Evolutionary conservation across 2,113 vertebrate species (phyloP), one percentile per base, ranked within the genome.

Genomic region (Oenanthe oenanthe): DNA sequence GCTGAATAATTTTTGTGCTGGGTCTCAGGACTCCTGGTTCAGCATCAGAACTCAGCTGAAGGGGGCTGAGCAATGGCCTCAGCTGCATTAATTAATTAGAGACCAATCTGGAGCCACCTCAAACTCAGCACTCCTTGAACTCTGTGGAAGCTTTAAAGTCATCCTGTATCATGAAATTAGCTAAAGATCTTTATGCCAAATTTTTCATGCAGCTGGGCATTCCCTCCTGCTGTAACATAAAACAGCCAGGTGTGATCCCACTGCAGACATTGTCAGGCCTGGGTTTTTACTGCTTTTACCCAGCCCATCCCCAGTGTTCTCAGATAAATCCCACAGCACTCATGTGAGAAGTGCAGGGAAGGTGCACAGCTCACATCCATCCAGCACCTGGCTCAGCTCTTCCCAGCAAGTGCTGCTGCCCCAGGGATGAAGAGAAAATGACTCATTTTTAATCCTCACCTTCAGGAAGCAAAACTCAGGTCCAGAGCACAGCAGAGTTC

Each of bases 291-390:
- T 48, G 42, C 31, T 70, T 42, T 66, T n/a, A 32, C 48, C 40
- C 24, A 47, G 18, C 9, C 9, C 6, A 2, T 6, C 2, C 17
- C 2, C 53, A 26, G 24, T 1, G 16, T 8, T 42, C 19, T 45
- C 0, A 7, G 0, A 32, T 4, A 54, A 58, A 62, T 32, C 17
- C 9, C 2, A 1, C 14, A 48, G 51, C 28, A 56, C 11, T 6
- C 31, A 4, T 3, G 29, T 16, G 31, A 4, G 38, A 76, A 56
- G 21, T 1, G 2, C 48, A 38, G 60, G 63, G 24, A 65, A 65
- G 29, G 53, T 43, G 58, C 36, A 38, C 9, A 47, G 48, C 62
- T 67, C 6, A 0, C 38, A 54, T 25, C 22, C 31, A 25, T 5
- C 17, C 45, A 45, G 56, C 2, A 3, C 7, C 48, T 63, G 32